Evolutionary conservation across 2,888 invertebrate species (phyloP).

Genomic region (Erannis defoliaria): DNA sequence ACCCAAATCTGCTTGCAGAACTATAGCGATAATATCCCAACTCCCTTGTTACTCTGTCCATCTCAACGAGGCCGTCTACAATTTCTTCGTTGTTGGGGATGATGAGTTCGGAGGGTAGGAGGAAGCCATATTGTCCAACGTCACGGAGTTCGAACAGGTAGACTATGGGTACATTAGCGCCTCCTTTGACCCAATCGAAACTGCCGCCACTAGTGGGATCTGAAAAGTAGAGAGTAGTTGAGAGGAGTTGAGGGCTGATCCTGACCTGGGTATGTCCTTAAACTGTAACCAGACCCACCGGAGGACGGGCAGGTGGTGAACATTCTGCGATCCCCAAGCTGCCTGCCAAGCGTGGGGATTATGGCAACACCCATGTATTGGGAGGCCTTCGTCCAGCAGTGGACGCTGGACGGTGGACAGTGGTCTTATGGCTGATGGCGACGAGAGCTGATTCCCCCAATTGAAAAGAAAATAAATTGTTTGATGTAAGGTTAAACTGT

Average conservation of each 20-base stretch:
- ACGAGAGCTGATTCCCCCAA: too few relatives aligned
- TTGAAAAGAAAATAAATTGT: too few relatives aligned
- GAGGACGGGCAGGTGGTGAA: too few relatives aligned
- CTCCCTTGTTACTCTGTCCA: slow-evolving; percentile 68
- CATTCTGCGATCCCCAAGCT: too few relatives aligned
- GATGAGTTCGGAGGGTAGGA: slow-evolving; percentile 84
- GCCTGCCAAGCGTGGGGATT: too few relatives aligned
- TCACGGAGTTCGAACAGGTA: slow-evolving; percentile 88
- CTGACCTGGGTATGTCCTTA: too few relatives aligned
- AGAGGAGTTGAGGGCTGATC: not conserved
- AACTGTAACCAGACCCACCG: too few relatives aligned
- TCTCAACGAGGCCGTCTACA: slow-evolving; percentile 84
- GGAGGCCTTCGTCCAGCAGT: too few relatives aligned
- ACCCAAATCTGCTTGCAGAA: slow-evolving; percentile 44
- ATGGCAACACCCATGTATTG: too few relatives aligned
- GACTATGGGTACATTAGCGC: slow-evolving; percentile 81
- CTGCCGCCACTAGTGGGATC: slow-evolving; percentile 81
- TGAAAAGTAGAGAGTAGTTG: slow-evolving; percentile 46
- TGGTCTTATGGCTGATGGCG: too few relatives aligned
- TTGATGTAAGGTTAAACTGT: too few relatives aligned
- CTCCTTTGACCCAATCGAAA: slow-evolving; percentile 87
- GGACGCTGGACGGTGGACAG: too few relatives aligned
- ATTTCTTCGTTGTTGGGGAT: slow-evolving; percentile 87
- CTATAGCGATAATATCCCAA: slow-evolving; percentile 62
- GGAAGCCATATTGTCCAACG: slow-evolving; percentile 84